Evolutionary conservation across 2,113 vertebrate genomes (phyloP), one percentile per base, ranked within the genome.

Genomic region (Megaptera novaeangliae): DNA sequence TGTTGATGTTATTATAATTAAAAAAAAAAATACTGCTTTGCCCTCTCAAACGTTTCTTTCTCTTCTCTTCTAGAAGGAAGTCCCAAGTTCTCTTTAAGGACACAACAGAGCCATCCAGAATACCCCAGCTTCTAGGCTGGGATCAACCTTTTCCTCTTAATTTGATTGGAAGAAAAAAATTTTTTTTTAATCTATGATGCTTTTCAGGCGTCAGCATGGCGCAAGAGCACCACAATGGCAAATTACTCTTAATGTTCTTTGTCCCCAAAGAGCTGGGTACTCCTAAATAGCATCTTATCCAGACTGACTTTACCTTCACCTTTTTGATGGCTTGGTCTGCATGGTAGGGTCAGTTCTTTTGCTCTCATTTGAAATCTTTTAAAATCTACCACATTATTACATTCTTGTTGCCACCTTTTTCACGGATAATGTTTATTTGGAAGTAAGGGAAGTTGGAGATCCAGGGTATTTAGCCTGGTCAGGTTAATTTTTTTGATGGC

Each of bases 31-130:
- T 55, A 92, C 23, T 69, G 27, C 41, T 61, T 39, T 13, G 14
- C 1, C 2, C 0, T 36, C 12, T 36, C 8, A 21, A 14, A 6
- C 1, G 5, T 41, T 27, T 31, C 27, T n/a, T 85, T 95, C 27
- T 36, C 49, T 57, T 84, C 80, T 69, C 23, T 95, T 94, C 36
- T 94, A 90, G 82, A 92, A 95, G 31, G 66, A 89, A 78, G 86
- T 84, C 21, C 44, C 69, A 89, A 2, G 29, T 96, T 96, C 39
- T 95, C 78, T 90, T 84, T 85, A 95, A 92, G 55, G 39, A 92
- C 52, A 66, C 20, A 49, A 14, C 57, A 96, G 6, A 95, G 14
- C 25, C 44, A 77, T 94, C 78, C 61, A 82, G 89, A 94, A 77
- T 87, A 88, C 36, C 36, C n/a, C 21, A 44, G 91, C 68, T 94